phyloP scores from a whole-genome alignment of 2,797 vertebrate species.

The Varecia variegata region DNA sequence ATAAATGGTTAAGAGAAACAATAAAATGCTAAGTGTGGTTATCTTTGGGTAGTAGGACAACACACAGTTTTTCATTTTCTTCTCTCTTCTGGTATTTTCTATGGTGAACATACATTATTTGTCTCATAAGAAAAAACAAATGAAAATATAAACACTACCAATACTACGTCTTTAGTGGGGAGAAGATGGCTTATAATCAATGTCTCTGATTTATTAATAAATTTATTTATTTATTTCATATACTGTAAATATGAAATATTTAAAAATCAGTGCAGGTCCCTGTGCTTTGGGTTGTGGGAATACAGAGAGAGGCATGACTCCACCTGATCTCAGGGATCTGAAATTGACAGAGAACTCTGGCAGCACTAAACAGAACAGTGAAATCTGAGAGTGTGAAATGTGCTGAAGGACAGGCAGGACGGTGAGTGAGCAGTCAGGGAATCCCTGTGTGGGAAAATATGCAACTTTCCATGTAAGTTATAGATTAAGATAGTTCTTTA shows the following conservation, averaged over 20 bases:
- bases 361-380: neutral
- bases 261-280: neutral
- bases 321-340: neutral
- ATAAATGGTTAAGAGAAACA: neutral
- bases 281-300: neutral
- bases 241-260: neutral
- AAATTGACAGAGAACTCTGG: neutral
- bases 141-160: neutral
- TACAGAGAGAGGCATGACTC: rapidly evolving
- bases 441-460: neutral
- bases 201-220: neutral
- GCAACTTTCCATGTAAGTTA: neutral
- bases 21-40: neutral
- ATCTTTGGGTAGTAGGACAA: neutral
- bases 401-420: neutral
- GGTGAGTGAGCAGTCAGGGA: neutral
- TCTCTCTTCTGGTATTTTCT: neutral
- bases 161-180: neutral
- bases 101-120: neutral
- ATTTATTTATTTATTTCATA: neutral
- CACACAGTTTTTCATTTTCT: neutral
- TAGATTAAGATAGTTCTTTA: neutral
- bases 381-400: neutral
- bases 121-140: neutral
- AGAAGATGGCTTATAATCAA: neutral